Percentiles rank a stretch among this genome's conserved stretches.
These are phyloP conservation scores for Melanocharis versteri DNA, from an alignment of 2,113 vertebrate species.

Conservation along the genomic window DNA sequence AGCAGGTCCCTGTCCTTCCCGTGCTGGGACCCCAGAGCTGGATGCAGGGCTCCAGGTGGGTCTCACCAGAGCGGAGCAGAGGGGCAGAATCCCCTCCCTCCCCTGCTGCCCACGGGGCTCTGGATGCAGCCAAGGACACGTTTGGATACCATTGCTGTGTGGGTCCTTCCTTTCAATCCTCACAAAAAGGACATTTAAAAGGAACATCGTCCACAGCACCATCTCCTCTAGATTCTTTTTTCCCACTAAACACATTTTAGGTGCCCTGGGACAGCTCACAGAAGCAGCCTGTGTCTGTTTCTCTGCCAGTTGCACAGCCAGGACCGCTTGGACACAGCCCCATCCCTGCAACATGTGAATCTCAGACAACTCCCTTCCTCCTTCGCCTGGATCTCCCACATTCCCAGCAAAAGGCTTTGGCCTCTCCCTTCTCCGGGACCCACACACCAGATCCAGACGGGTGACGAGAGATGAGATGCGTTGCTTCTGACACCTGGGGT, in stretches of 20 bases:
- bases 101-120: background rate
- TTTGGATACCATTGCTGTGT: background rate
- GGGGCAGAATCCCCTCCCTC: background rate
- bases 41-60: background rate
- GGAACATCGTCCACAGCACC: rapidly evolving
- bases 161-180: background rate
- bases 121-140: background rate
- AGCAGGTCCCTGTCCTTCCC: background rate
- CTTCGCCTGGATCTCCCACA: background rate
- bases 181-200: background rate
- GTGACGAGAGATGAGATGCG: rapidly evolving
- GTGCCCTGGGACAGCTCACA: background rate
- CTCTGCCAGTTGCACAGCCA: background rate
- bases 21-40: background rate
- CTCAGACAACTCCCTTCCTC: background rate
- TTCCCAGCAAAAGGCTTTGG: background rate
- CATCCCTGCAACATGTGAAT: rapidly evolving
- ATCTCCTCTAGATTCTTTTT: background rate
- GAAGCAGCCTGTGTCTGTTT: background rate
- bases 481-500: background rate
- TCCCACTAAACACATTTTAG: background rate
- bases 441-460: background rate
- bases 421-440: background rate
- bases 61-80: background rate
- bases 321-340: rapidly evolving